Evolutionary conservation across 37 sponge, comb jelly and placozoan species (phyloP).

Genomic region (Agelas oroides): DNA sequence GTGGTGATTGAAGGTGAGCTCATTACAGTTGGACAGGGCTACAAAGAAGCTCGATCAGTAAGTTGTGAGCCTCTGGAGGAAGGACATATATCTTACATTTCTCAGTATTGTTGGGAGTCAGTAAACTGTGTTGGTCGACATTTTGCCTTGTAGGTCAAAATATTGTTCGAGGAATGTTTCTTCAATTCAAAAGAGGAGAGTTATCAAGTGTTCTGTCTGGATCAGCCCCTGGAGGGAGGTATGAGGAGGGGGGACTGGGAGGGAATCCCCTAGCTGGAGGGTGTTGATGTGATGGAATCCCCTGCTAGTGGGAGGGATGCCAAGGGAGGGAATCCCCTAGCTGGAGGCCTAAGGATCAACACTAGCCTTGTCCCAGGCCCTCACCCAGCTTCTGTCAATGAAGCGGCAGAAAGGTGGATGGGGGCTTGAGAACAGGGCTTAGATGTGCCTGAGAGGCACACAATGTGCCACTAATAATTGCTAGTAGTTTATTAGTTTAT

Average conservation of each 20-base stretch:
- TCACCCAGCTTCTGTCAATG: too few relatives aligned
- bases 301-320: background rate
- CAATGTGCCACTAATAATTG: too few relatives aligned
- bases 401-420: too few relatives aligned
- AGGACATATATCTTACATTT: too few relatives aligned
- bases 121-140: too few relatives aligned
- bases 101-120: too few relatives aligned
- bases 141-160: conserved; percentile 60
- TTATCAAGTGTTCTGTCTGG: conserved; percentile 88
- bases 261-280: background rate
- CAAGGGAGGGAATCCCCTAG: background rate
- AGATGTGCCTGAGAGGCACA: too few relatives aligned
- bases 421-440: too few relatives aligned
- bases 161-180: conserved; percentile 96
- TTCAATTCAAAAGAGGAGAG: conserved; percentile 87
- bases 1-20: conserved; percentile 50
- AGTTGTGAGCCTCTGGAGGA: background rate
- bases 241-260: background rate
- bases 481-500: too few relatives aligned
- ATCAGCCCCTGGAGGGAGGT: conserved; percentile 92
- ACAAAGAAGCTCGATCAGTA: conserved; percentile 66
- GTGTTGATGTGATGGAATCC: background rate
- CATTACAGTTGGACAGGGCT: conserved; percentile 67
- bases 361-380: too few relatives aligned
- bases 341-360: too few relatives aligned